Base-by-base conservation (phyloP, 2,113 vertebrate genomes). In the Crotalus viridis region DNA sequence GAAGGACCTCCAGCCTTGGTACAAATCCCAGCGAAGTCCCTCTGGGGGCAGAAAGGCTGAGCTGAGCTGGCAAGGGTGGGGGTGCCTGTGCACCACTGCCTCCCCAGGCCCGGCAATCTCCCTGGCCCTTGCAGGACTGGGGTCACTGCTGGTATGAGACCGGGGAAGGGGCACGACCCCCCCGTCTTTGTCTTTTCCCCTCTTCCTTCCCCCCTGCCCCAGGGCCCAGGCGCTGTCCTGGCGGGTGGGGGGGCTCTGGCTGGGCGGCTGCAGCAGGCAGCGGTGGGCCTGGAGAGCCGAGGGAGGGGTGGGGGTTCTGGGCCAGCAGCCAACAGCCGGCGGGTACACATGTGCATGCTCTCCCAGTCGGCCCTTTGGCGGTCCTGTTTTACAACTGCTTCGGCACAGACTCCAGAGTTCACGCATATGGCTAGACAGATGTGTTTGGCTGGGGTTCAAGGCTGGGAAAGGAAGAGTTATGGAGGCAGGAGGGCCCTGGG, bases 361-460 rank as follows among this genome's bases (percentile, higher is more conserved):
- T 98, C 98, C 98, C 98, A 98, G 98, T 98, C 98, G 98, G 97
- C 98, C 98, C 98, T 98, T 98, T 97, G 98, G 97, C 97, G 97
- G 98, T 97, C 98, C 98, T 98, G 98, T 98, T 98, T 98, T 98
- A 98, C 98, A 98, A 98, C 98, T 97, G 97, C 97, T 97, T 98
- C 98, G 97, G 98, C 98, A 98, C 98, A 98, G 98, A 98, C 98
- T 97, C 97, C 97, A 97, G 98, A 98, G 98, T 98, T 98, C 98
- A 98, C 98, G 99, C 99, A 99, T 99, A 98, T 99, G 99, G 99
- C 97, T 98, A 99, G 98, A 98, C 98, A 99, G 99, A 99, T 99
- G 98, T 98, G 98, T 98, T 98, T 99, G 99, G 99, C 99, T 97
- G 95, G 97, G 97, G 97, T 99, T 99, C 99, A 99, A 98, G 98